These are phyloP conservation scores for Orussus abietinus DNA, from an alignment of 1,140 invertebrate genomes.

Conservation along the genomic window DNA sequence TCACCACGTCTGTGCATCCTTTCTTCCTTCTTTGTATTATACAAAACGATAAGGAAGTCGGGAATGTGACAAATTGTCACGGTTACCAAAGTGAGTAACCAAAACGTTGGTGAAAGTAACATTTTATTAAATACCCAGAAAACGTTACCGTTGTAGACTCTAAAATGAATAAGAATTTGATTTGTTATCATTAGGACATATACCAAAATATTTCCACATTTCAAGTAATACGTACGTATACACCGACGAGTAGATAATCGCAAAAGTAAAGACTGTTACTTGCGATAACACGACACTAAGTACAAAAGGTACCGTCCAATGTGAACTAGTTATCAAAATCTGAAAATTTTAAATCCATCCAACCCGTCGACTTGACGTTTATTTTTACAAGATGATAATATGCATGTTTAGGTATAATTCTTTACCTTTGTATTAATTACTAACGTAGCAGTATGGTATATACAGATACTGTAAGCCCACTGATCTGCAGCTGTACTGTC, in stretches of 20 bases:
- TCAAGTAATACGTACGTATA: slow-evolving; percentile 55
- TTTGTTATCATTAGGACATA: slow-evolving; percentile 11
- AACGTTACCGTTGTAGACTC: slow-evolving; percentile 61
- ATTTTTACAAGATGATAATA: too few relatives aligned
- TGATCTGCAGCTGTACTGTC: slow-evolving; percentile 46
- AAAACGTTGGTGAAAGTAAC: slow-evolving; percentile 57
- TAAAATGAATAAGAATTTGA: slow-evolving; percentile 25
- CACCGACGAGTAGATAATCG: slow-evolving; percentile 59
- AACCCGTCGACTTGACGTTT: slow-evolving; percentile 1
- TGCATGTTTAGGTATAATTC: too few relatives aligned
- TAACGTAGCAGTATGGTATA: slow-evolving; percentile 51
- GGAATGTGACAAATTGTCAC: slow-evolving; percentile 59
- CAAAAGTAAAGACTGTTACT: slow-evolving; percentile 57
- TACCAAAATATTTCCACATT: slow-evolving; percentile 3
- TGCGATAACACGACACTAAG: slow-evolving; percentile 58
- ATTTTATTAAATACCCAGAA: slow-evolving; percentile 61
- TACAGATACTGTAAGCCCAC: slow-evolving; percentile 49
- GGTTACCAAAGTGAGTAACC: slow-evolving; percentile 58
- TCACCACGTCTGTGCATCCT: slow-evolving; percentile 24
- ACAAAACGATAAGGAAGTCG: slow-evolving; percentile 51
- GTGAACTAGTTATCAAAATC: slow-evolving; percentile 63
- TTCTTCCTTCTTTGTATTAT: slow-evolving; percentile 23
- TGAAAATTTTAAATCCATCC: slow-evolving; percentile 35
- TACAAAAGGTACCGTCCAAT: slow-evolving; percentile 62
- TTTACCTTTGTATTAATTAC: slow-evolving; percentile 56